Percentiles rank a stretch among this genome's conserved stretches.
These are phyloP conservation scores for Tinea semifulvella DNA, from an alignment of 2,888 invertebrate species.

Conservation along the genomic window DNA sequence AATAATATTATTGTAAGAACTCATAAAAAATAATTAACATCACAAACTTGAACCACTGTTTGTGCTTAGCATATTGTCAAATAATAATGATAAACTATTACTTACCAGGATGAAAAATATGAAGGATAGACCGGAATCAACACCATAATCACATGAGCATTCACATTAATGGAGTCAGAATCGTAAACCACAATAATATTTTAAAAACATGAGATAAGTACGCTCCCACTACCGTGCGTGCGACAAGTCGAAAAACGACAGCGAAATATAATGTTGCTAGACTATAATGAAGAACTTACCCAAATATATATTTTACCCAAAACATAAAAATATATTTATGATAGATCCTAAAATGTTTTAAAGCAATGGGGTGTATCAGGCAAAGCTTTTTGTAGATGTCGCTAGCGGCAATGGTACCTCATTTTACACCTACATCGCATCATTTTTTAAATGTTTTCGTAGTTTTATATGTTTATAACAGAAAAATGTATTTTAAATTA, in stretches of 20 bases:
- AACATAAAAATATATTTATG: too few relatives aligned
- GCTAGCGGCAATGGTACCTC: too few relatives aligned
- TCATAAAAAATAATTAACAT: constrained; percentile 4
- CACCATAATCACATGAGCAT: neutral
- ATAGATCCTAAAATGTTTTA: too few relatives aligned
- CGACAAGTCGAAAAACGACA: neutral
- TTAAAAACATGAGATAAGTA: neutral
- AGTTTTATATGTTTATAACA: too few relatives aligned
- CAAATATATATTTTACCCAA: too few relatives aligned
- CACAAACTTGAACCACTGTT: constrained; percentile 1
- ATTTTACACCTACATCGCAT: too few relatives aligned
- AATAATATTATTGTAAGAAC: constrained; percentile 6
- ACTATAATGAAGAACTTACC: too few relatives aligned
- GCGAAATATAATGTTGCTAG: neutral
- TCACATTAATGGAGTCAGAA: neutral
- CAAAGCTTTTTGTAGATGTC: too few relatives aligned
- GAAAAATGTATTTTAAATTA: too few relatives aligned
- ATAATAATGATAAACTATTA: neutral
- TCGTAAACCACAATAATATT: neutral
- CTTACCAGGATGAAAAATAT: neutral
- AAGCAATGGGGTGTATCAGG: too few relatives aligned
- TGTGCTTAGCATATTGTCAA: constrained; percentile 1
- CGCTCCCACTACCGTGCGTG: neutral
- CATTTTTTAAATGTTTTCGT: too few relatives aligned
- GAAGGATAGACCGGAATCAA: neutral